Base-by-base conservation (phyloP, 2,113 vertebrate genomes). In the Gallinago jamesoni region DNA sequence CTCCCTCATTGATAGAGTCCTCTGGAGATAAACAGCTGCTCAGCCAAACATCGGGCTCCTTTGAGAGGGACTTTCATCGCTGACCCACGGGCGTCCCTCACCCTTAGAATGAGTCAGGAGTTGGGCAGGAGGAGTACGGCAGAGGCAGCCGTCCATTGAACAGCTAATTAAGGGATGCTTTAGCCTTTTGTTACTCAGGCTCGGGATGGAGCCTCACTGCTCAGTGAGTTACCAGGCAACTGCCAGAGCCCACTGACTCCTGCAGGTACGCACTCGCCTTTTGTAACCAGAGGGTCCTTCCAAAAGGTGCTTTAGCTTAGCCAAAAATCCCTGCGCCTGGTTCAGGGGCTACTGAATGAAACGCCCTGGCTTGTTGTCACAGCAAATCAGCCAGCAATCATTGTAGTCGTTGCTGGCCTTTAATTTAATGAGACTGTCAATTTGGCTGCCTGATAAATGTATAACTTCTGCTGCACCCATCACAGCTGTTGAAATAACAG, bases 111-210 rank as follows among this genome's bases (percentile, higher is more conserved):
- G 92, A 85, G 21, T 76, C 37, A 60, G 74, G 84, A 83, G 66
- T 27, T 84, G 76, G 35, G 69, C 55, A 56, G 82, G 41, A 50
- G 75, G 53, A 80, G 16, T 33, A 28, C 69, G 78, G 85, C 57
- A 90, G 81, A 57, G 84, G 56, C 22, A 87, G 81, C 48, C 30
- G 27, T 52, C 37, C 60, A 30, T 27, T 41, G 60, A 93, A 63
- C 69, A 78, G 66, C 47, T 87, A 64, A 94, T 94, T 67, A 75
- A 72, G 69, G 62, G 81, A 33, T 89, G 92, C 39, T 94, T 93
- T 75, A 87, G 84, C 60, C 73, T 87, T 87, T 82, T n/a, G 21
- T 95, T 91, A 53, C 28, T 78, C 24, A 19, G 72, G 39, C 50
- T 95, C 79, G 2, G 14, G 27, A 70, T 53, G 0, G 9, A 87